These are phyloP conservation scores for Fragum sueziense DNA, from an alignment of 2,888 invertebrate genomes.

Conservation along the genomic window DNA sequence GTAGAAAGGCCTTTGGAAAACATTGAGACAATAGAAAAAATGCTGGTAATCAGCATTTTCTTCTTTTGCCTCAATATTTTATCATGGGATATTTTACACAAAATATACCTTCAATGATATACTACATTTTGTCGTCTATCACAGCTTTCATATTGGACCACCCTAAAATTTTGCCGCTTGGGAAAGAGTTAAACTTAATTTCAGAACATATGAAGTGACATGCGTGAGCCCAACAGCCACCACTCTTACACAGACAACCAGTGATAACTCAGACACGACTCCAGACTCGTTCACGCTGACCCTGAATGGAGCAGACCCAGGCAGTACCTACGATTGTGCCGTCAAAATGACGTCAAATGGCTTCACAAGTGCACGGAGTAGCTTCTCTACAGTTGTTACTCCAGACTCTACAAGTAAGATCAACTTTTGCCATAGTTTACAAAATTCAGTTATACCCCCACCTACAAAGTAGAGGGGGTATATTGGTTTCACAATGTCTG, in stretches of 20 bases:
- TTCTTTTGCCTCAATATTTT: too few species aligned
- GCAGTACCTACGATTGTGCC: constrained; percentile 65
- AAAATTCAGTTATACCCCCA: too few species aligned
- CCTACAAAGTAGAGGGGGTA: too few species aligned
- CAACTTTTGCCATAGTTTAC: too few species aligned
- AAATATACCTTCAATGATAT: too few species aligned
- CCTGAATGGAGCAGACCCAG: constrained; percentile 60
- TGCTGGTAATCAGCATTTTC: background rate
- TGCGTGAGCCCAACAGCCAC: constrained; percentile 56
- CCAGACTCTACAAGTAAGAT: constrained; percentile 52
- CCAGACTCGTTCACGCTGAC: constrained; percentile 36
- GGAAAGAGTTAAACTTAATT: background rate
- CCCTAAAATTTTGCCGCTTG: too few species aligned
- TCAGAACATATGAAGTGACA: constrained; percentile 45
- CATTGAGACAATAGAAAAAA: too few species aligned
- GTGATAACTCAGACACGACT: constrained; percentile 30
- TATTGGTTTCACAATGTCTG: too few species aligned
- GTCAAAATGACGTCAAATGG: constrained; percentile 51
- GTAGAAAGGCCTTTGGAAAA: too few species aligned
- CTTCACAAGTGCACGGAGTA: constrained; percentile 62
- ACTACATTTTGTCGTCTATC: too few species aligned
- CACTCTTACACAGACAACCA: constrained; percentile 24
- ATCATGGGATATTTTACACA: too few species aligned
- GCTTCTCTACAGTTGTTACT: constrained; percentile 61
- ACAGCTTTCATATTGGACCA: too few species aligned